Percentiles rank a stretch among this genome's conserved stretches.
Conservation (phyloP, 1,140 invertebrate species). For the Arion vulgaris region DNA sequence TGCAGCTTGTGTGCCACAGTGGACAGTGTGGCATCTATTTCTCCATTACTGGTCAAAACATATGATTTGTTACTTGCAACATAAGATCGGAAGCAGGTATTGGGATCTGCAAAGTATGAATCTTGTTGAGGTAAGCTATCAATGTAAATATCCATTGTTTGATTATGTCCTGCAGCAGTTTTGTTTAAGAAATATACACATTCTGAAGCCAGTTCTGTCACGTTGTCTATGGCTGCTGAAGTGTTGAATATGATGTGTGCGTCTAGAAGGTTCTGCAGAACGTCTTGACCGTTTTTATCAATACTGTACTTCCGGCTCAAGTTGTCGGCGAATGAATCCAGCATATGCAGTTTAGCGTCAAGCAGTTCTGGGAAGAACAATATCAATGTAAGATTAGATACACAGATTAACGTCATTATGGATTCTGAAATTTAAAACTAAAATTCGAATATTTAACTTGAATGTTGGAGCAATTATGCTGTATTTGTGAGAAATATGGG, state of each 20-base stretch:
- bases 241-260: slow-evolving; percentile 8
- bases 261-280: slow-evolving; percentile 3
- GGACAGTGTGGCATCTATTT: slow-evolving; percentile 19
- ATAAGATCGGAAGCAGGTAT: not conserved
- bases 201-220: not conserved
- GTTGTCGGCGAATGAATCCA: not conserved
- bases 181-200: slow-evolving; percentile 18
- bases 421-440: no score
- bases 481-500: no score
- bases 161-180: slow-evolving; percentile 1
- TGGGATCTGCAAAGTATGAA: not conserved
- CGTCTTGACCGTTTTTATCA: not conserved
- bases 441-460: no score
- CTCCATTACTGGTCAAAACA: slow-evolving; percentile 31
- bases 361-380: slow-evolving; percentile 4
- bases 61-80: not conserved
- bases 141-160: not conserved
- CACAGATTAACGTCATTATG: no score
- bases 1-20: slow-evolving; percentile 54
- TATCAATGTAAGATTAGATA: slow-evolving; percentile 1
- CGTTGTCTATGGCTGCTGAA: not conserved
- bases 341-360: slow-evolving; percentile 21
- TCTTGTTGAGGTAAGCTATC: not conserved
- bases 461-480: no score
- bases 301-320: slow-evolving; percentile 16